Evolutionary conservation across 2,888 invertebrate genomes (phyloP), one percentile per base, ranked within the genome.

Genomic region (Allygus modestus): DNA sequence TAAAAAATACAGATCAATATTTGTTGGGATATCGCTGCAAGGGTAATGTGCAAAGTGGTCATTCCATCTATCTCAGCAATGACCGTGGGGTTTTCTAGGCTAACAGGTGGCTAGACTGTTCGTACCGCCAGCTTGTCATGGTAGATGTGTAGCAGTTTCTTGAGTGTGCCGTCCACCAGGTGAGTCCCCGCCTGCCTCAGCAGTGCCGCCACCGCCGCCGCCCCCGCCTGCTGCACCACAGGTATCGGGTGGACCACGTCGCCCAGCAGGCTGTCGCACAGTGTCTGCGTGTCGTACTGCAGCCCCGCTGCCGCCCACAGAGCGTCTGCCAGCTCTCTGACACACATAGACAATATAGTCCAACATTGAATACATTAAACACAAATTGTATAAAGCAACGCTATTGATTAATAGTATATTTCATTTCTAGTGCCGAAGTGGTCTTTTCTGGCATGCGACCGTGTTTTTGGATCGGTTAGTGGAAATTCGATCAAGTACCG

Each of bases 191-290:
- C 92, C 11, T 91, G 90, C 58, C 91, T 90, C 41, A 96, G 91
- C 0, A 96, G 91, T 73, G 93, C 92, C 0, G 96, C 95, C 81
- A 98, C 91, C 9, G 97, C 96, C 85, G 93, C 91, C 0, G 98
- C 96, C 0, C 97, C 95, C 0, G 98, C 95, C 87, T 94, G 93
- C 89, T 98, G 96, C 81, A 98, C 93, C 82, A 95, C 94, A 88
- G 95, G 94, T 75, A 96, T 95, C 0, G 96, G 94, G 91, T 97
- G 97, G 87, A 95, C 94, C 54, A 96, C 92, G 90, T 97, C 96
- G 26, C 90, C 90, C 88, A 96, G 92, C 85, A 95, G 89, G 87
- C 93, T 92, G 73, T 92, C 91, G 87, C 92, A 91, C 33, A 94
- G 90, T 73, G 91, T 89, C 51, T 91, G 91, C 9, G 90, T 89